These are phyloP conservation scores for Calephelis perditalis DNA, from an alignment of 2,888 invertebrate species.

Conservation along the genomic window DNA sequence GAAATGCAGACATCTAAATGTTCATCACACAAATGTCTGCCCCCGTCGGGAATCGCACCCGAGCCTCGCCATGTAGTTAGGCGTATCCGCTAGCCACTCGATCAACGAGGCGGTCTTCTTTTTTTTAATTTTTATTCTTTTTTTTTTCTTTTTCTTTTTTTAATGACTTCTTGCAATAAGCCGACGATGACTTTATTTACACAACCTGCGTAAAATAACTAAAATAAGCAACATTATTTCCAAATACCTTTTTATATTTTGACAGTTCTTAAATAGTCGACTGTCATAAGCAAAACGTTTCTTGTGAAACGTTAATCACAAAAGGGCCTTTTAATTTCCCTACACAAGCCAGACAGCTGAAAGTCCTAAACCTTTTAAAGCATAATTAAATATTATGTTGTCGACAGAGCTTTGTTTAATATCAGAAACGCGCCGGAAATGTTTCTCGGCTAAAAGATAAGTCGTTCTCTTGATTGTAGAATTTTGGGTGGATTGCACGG, in stretches of 20 bases:
- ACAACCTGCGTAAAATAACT: too few species aligned
- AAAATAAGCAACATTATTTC: neutral
- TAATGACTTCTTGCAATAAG: too few species aligned
- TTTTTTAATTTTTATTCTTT: too few species aligned
- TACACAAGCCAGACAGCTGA: neutral
- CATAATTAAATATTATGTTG: constrained; percentile 11
- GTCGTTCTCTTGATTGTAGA: constrained; percentile 16
- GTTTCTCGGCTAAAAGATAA: constrained; percentile 17
- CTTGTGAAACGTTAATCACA: constrained; percentile 5
- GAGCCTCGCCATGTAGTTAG: too few species aligned
- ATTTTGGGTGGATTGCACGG: constrained; percentile 14
- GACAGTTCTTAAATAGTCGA: neutral
- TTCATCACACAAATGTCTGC: too few species aligned
- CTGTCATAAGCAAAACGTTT: neutral
- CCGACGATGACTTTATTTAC: too few species aligned
- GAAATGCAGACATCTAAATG: too few species aligned
- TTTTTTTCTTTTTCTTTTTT: too few species aligned
- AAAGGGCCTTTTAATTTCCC: constrained; percentile 10
- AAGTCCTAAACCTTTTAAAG: constrained; percentile 7
- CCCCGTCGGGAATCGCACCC: too few species aligned
- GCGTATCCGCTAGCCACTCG: too few species aligned
- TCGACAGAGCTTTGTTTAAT: constrained; percentile 10
- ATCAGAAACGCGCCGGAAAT: constrained; percentile 5
- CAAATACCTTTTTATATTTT: neutral
- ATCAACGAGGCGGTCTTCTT: too few species aligned